Percentiles rank a stretch among this genome's conserved stretches.
Conservation (phyloP, 2,113 vertebrate species). For the Cromileptes altivelis region DNA sequence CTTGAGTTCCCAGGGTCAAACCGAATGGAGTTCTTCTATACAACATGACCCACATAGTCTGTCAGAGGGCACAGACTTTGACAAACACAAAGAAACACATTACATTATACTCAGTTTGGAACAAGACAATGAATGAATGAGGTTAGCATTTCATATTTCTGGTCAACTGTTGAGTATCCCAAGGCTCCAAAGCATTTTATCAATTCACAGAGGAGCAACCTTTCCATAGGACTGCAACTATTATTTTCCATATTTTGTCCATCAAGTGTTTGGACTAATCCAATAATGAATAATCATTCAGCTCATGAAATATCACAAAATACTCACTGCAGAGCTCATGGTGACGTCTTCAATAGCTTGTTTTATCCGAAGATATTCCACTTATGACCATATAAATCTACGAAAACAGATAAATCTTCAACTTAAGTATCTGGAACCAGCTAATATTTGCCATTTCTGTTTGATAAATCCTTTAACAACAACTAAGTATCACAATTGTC, state of each 20-base stretch:
- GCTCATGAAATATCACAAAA: not conserved
- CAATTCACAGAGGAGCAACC: not conserved
- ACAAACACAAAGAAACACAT: not conserved
- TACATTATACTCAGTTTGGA: not conserved
- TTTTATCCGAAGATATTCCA: not conserved
- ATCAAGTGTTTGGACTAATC: not conserved
- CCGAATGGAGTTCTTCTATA: conserved; percentile 5
- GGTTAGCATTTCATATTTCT: not conserved
- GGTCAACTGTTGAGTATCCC: not conserved
- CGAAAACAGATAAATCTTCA: not conserved
- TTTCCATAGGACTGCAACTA: not conserved
- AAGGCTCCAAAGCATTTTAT: not conserved
- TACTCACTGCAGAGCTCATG: not conserved
- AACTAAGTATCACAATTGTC: not conserved
- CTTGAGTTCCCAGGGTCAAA: conserved; percentile 56
- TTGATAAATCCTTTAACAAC: not conserved
- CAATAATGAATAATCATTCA: not conserved
- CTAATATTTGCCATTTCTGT: not conserved
- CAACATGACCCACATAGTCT: conserved; percentile 17
- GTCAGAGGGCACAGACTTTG: not conserved
- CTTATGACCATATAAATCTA: not conserved
- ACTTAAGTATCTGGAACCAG: not conserved
- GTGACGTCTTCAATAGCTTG: not conserved
- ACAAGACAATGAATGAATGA: not conserved
- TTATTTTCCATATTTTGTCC: not conserved